Evolutionary conservation across 2,888 invertebrate genomes (phyloP), one percentile per base, ranked within the genome.

Genomic region (Gibbula magus): DNA sequence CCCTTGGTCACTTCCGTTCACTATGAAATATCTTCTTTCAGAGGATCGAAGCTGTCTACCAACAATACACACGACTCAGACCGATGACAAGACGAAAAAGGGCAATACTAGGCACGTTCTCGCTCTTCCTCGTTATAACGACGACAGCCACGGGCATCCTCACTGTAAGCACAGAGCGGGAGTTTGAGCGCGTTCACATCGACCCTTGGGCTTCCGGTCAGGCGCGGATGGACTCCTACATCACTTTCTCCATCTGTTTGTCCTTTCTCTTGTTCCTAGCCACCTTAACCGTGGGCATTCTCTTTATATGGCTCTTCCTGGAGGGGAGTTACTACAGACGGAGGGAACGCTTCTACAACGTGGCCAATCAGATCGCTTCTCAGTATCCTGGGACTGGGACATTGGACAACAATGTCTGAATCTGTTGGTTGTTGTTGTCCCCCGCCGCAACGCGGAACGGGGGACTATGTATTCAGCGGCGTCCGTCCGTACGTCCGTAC

Each of bases 221-320:
- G 2, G 81, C 84, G 2, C 22, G 85, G 22, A 77, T 83, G 29
- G 83, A 86, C 51, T 78, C 86, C 0, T 84, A 86, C 61, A 81
- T 88, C 3, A 76, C 87, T 7, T 86, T 88, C 79, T 85, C 86
- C 8, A 84, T 88, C 0, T 87, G 87, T 70, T 73, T 88, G 18
- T 84, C 87, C 7, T 86, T 87, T 73, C 73, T 86, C 25, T 85
- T 88, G 70, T 88, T 88, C 82, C 84, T 85, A 45, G 82, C 84
- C 10, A 86, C 88, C 2, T 32, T 87, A 74, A 86, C 86, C 29
- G 76, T 86, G 39, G 88, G 88, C 25, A 70, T 87, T 16, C 45
- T 83, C 5, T 22, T 87, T 0, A 81, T 86, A 18, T 88, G 88
- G 88, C 29, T 83, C 8, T 82, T 84, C 0, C 70, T 88, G 56